These are phyloP conservation scores for Mustelus asterias DNA, from an alignment of 2,113 vertebrate genomes.

Conservation along the genomic window DNA sequence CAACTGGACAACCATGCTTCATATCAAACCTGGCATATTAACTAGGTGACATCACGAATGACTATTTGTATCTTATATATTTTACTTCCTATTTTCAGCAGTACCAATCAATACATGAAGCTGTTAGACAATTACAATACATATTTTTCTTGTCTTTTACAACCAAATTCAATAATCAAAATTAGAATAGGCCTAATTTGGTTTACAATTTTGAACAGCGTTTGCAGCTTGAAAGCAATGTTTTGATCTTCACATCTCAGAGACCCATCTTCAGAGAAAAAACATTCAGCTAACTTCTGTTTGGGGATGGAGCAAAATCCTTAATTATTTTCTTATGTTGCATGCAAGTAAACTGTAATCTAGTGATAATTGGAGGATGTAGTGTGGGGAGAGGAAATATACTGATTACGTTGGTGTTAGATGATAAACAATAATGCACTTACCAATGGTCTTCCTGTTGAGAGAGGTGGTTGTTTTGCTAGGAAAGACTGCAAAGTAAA, in stretches of 20 bases:
- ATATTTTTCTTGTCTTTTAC: neutral
- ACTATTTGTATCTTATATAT: neutral
- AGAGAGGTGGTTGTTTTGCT: constrained; percentile 83
- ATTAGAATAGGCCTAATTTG: neutral
- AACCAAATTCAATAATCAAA: neutral
- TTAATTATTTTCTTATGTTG: neutral
- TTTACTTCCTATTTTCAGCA: neutral
- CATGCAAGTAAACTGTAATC: neutral
- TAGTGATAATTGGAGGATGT: neutral
- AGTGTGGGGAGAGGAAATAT: neutral
- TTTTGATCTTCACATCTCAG: neutral
- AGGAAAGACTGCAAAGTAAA: constrained; percentile 74
- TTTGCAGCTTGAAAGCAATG: neutral
- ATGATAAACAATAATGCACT: constrained; percentile 50
- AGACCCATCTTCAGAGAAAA: neutral
- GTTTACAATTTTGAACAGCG: neutral
- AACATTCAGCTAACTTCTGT: neutral
- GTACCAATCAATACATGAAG: neutral
- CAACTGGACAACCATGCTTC: neutral
- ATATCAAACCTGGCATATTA: neutral
- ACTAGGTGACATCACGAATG: neutral
- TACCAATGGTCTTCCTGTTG: constrained; percentile 89
- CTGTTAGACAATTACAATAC: neutral
- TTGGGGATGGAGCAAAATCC: neutral
- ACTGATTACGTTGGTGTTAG: constrained; percentile 38